phyloP scores from a whole-genome alignment of 2,797 vertebrate genomes.

The Trachurus trachurus region DNA sequence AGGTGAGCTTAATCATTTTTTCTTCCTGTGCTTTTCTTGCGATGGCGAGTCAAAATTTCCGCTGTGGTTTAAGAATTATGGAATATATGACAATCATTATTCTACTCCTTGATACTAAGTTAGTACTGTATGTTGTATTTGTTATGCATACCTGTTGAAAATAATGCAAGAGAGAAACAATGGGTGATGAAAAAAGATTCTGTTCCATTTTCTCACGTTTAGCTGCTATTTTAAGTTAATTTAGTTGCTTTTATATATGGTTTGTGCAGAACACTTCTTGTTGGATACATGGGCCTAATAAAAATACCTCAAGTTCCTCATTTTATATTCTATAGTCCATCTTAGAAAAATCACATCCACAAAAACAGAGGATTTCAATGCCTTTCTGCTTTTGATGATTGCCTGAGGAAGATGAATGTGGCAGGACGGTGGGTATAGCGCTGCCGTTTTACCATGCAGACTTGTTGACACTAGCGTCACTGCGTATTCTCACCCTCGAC shows the following conservation, averaged over 20 bases:
- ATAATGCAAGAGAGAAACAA: background rate
- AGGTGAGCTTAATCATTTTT: background rate
- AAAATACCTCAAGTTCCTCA: constrained; percentile 11
- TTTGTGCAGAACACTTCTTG: background rate
- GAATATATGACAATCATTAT: too few relatives aligned
- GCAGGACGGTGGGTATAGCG: background rate
- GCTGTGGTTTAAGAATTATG: background rate
- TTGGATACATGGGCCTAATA: constrained; percentile 23
- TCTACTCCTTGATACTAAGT: too few relatives aligned
- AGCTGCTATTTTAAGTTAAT: background rate
- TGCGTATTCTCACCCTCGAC: constrained; percentile 46
- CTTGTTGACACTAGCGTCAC: constrained; percentile 49
- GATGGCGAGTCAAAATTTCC: background rate
- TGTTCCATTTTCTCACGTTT: background rate
- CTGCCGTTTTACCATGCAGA: constrained; percentile 32
- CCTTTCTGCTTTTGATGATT: constrained; percentile 2
- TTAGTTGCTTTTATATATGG: background rate
- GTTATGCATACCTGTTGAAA: too few relatives aligned
- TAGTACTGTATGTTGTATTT: too few relatives aligned
- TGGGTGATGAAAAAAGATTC: background rate
- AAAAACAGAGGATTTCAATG: constrained; percentile 1
- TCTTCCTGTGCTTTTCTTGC: constrained; percentile 1
- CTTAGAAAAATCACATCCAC: background rate
- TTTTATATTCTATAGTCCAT: background rate
- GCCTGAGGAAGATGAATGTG: constrained; percentile 54